Evolutionary conservation across 2,113 vertebrate genomes (phyloP).

Genomic region (Alectura lathami): DNA sequence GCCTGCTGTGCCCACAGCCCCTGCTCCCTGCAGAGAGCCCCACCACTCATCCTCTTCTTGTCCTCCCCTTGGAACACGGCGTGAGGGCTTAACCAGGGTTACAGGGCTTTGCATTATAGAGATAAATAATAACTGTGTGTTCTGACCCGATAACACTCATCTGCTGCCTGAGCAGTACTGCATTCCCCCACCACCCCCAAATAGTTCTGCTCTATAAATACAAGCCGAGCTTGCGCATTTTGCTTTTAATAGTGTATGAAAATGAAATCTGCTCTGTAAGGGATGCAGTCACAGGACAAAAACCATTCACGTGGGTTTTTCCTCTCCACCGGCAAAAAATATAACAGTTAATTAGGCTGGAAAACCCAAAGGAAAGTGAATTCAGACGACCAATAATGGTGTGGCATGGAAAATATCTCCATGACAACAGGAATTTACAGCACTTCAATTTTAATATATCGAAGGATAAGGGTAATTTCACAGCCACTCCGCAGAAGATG

Average conservation of each 20-base stretch:
- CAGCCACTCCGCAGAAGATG: constrained; percentile 13
- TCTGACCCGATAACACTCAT: neutral
- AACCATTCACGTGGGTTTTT: constrained; percentile 43
- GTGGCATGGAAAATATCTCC: constrained; percentile 64
- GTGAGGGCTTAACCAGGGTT: neutral
- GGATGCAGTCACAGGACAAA: constrained; percentile 34
- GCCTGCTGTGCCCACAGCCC: accelerated
- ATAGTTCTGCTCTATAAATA: neutral
- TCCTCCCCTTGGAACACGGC: accelerated
- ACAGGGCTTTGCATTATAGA: accelerated
- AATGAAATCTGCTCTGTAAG: constrained; percentile 58
- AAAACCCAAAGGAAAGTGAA: constrained; percentile 76
- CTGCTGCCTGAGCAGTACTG: constrained; percentile 28
- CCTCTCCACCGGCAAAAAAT: constrained; percentile 73
- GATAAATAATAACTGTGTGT: neutral
- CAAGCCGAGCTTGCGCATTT: neutral
- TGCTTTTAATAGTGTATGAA: constrained; percentile 44
- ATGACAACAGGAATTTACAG: constrained; percentile 77
- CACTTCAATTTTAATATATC: constrained; percentile 75
- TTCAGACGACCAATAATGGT: constrained; percentile 50
- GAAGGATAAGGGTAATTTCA: constrained; percentile 71
- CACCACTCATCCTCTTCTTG: accelerated
- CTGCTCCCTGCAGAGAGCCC: accelerated
- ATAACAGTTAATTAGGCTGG: constrained; percentile 76
- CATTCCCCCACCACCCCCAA: neutral